A percentile compares a stretch with the other conserved stretches of the same genome.
phyloP scores from a whole-genome alignment of 2,113 vertebrate genomes.

The Xiphophorus maculatus region DNA sequence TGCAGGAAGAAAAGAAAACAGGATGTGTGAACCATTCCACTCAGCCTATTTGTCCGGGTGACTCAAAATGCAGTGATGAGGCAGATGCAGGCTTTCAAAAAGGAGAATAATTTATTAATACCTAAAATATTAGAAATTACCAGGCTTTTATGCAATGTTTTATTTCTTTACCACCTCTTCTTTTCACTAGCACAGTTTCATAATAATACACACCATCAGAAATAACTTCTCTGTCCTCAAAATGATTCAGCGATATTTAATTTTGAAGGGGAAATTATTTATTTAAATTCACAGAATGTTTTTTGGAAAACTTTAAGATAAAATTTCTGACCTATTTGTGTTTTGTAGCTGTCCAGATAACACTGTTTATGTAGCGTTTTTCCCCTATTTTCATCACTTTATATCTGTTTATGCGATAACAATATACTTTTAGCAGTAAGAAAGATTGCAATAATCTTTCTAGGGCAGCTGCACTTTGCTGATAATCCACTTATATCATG shows the following conservation, averaged over 20 bases:
- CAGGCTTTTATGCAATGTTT: neutral
- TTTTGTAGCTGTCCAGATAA: no score
- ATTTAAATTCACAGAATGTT: neutral
- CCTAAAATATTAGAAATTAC: slow-evolving; percentile 25
- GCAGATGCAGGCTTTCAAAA: slow-evolving; percentile 49
- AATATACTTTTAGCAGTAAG: no score
- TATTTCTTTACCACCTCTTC: neutral
- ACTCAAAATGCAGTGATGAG: slow-evolving; percentile 56
- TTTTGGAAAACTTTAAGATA: neutral
- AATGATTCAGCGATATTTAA: no score
- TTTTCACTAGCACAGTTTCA: neutral
- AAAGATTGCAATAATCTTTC: no score
- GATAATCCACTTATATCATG: no score
- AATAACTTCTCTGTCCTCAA: neutral
- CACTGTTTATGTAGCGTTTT: no score
- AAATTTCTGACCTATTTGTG: neutral
- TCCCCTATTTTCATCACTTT: no score
- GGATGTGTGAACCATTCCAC: slow-evolving; percentile 58
- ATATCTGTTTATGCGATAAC: no score
- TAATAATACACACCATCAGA: neutral
- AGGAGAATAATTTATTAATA: slow-evolving; percentile 49
- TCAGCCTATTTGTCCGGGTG: slow-evolving; percentile 52
- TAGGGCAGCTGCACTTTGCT: no score
- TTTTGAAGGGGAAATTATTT: no score
- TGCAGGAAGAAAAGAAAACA: slow-evolving; percentile 62